Evolutionary conservation across 92 coral and sea anemone species (phyloP).

Genomic region (Siderastrea radians): DNA sequence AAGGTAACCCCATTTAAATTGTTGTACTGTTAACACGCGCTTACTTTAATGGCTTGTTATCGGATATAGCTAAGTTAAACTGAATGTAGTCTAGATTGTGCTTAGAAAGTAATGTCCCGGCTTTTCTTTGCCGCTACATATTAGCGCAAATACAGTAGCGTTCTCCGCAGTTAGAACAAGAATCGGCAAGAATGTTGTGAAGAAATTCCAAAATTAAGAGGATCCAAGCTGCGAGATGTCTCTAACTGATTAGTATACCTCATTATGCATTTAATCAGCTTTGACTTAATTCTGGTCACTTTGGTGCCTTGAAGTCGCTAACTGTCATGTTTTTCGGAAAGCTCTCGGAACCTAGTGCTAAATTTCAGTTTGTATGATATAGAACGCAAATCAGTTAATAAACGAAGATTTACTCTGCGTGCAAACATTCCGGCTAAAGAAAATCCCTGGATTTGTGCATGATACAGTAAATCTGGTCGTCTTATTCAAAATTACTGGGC

Average conservation of each 20-base stretch:
- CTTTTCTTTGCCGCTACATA: background rate
- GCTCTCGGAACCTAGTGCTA: constrained; percentile 9
- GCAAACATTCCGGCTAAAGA: background rate
- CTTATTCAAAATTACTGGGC: background rate
- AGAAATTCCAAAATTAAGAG: constrained; percentile 18
- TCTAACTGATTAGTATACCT: background rate
- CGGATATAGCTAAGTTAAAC: constrained; percentile 18
- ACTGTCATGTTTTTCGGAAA: constrained; percentile 13
- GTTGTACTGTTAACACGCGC: constrained; percentile 28
- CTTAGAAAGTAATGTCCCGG: background rate
- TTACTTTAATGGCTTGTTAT: constrained; percentile 15
- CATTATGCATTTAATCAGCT: constrained; percentile 34
- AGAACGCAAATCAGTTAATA: background rate
- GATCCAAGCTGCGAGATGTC: constrained; percentile 21
- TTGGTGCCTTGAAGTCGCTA: constrained; percentile 46
- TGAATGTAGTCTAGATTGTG: constrained; percentile 5
- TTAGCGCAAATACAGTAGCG: background rate
- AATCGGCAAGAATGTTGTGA: background rate
- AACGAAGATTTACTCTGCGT: background rate
- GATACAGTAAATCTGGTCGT: background rate
- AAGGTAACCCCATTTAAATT: constrained; percentile 32
- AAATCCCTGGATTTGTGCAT: constrained; percentile 9
- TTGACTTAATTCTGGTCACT: constrained; percentile 24
- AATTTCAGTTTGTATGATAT: constrained; percentile 9
- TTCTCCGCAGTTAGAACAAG: background rate